Conservation (phyloP, 92 coral and sea anemone species). For the Palythoa caribaeorum region DNA sequence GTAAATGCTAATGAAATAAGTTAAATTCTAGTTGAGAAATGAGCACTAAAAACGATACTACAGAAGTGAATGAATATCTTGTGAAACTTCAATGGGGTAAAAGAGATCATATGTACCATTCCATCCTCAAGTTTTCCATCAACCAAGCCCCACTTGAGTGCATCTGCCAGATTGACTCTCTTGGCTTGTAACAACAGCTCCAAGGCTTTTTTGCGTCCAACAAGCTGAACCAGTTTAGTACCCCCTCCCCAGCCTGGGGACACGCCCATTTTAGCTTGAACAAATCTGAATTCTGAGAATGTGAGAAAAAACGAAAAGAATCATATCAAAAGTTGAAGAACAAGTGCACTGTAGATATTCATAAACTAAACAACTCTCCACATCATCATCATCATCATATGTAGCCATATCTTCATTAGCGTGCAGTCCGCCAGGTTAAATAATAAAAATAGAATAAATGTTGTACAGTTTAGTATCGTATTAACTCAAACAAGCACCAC, state of each 20-base stretch:
- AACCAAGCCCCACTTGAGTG: slow-evolving; percentile 76
- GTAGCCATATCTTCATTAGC: too few species aligned
- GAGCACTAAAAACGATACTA: neutral
- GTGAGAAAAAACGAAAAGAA: neutral
- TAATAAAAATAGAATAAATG: too few species aligned
- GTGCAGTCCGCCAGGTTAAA: too few species aligned
- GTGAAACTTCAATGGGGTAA: neutral
- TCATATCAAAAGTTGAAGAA: too few species aligned
- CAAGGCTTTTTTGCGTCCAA: slow-evolving; percentile 83
- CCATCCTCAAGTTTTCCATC: slow-evolving; percentile 77
- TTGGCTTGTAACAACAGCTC: slow-evolving; percentile 75
- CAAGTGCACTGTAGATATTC: too few species aligned
- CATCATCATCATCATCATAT: too few species aligned
- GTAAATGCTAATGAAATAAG: too few species aligned
- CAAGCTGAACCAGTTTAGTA: slow-evolving; percentile 74
- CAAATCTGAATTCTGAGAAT: slow-evolving; percentile 82
- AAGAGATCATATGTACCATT: slow-evolving; percentile 37
- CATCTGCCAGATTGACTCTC: slow-evolving; percentile 66
- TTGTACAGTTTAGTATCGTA: too few species aligned
- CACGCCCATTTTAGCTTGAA: slow-evolving; percentile 92
- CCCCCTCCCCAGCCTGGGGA: slow-evolving; percentile 99
- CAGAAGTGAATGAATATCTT: too few species aligned
- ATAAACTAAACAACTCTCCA: too few species aligned
- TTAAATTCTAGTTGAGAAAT: too few species aligned
- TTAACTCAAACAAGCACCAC: neutral